These are phyloP conservation scores for Strix occidentalis DNA, from an alignment of 2,797 vertebrate species.

Conservation along the genomic window DNA sequence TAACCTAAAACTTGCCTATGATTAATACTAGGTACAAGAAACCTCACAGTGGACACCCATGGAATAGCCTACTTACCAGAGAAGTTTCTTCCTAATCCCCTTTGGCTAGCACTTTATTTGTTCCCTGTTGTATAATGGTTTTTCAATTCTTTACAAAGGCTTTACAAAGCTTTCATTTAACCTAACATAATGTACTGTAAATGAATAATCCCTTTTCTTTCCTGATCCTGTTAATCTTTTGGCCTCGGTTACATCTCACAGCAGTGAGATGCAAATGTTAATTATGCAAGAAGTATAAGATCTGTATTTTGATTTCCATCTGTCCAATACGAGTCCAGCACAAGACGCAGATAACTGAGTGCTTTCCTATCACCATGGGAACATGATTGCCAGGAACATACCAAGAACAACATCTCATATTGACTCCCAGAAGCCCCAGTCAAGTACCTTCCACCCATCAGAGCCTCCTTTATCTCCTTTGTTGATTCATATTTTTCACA, in stretches of 20 bases:
- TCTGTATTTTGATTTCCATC: conserved; percentile 66
- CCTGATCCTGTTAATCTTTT: conserved; percentile 69
- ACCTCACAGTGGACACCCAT: conserved; percentile 24
- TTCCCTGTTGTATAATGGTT: conserved; percentile 63
- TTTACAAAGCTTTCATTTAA: conserved; percentile 67
- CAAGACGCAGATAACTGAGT: conserved; percentile 23
- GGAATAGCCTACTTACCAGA: conserved; percentile 33
- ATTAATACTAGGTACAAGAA: conserved; percentile 24
- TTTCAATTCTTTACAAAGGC: conserved; percentile 64
- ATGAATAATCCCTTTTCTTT: conserved; percentile 69
- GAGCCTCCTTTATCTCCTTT: not conserved
- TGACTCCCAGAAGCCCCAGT: conserved; percentile 22
- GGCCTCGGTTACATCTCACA: conserved; percentile 53
- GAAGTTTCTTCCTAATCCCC: conserved; percentile 64
- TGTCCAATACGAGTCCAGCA: conserved; percentile 44
- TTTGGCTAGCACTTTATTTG: conserved; percentile 63
- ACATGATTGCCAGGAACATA: conserved; percentile 35
- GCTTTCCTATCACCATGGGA: conserved; percentile 48
- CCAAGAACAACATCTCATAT: not conserved
- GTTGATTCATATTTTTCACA: not conserved
- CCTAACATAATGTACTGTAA: conserved; percentile 68
- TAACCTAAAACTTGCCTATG: not conserved
- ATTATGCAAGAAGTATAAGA: conserved; percentile 58
- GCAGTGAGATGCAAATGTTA: conserved; percentile 62
- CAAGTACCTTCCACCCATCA: not conserved